These are phyloP conservation scores for Philaenus spumarius DNA, from an alignment of 1,140 invertebrate species.

Conservation along the genomic window DNA sequence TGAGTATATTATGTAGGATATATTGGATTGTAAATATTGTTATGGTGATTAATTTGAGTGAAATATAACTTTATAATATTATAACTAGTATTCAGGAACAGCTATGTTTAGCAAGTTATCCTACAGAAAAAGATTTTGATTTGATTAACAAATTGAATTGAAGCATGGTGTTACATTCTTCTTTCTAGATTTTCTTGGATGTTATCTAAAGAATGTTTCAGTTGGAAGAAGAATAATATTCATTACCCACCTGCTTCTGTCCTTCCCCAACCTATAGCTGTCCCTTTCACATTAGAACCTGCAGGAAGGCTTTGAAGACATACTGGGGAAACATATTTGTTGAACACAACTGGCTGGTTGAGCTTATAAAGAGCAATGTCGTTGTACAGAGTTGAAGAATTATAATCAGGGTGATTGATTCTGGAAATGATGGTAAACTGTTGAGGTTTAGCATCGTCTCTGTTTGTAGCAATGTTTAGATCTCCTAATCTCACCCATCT, in stretches of 20 bases:
- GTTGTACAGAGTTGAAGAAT: slow-evolving; percentile 42
- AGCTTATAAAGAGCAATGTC: slow-evolving; percentile 55
- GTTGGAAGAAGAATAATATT: too few relatives aligned
- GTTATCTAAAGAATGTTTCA: too few relatives aligned
- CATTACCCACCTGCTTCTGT: slow-evolving; percentile 25
- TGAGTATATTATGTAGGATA: too few relatives aligned
- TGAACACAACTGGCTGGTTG: slow-evolving; percentile 32
- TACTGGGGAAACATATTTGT: slow-evolving; percentile 39
- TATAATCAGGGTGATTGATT: slow-evolving; percentile 43
- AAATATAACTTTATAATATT: too few relatives aligned
- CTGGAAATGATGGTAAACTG: slow-evolving; percentile 36
- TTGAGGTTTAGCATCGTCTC: slow-evolving; percentile 25
- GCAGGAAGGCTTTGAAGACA: slow-evolving; percentile 37
- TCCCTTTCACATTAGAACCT: slow-evolving; percentile 27
- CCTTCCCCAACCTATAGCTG: slow-evolving; percentile 48
- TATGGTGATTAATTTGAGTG: too few relatives aligned
- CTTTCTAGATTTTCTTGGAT: too few relatives aligned
- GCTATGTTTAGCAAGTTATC: too few relatives aligned
- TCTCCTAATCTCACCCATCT: slow-evolving; percentile 32
- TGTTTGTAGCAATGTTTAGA: slow-evolving; percentile 25
- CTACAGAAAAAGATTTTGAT: too few relatives aligned
- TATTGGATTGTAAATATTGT: too few relatives aligned
- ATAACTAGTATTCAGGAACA: too few relatives aligned
- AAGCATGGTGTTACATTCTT: too few relatives aligned
- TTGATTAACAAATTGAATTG: too few relatives aligned